Base-by-base conservation (phyloP, 2,888 invertebrate genomes). In the Ophion obscuratus region DNA sequence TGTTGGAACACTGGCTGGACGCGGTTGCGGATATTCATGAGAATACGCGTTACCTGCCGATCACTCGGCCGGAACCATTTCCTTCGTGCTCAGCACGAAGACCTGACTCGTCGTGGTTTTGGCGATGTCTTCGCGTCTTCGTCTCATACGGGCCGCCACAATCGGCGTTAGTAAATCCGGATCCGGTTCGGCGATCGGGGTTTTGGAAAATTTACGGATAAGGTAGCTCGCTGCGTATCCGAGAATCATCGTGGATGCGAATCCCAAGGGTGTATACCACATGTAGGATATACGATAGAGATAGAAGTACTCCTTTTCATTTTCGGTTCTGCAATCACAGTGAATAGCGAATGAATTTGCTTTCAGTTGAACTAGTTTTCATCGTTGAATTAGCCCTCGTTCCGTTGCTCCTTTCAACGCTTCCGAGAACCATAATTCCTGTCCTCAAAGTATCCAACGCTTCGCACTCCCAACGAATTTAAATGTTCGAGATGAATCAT, bases 261-360 rank as follows among this genome's bases (percentile, higher is more conserved):
- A 93, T 36, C 96, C 96, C 24, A 96, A 87, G 0, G 95, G 94
- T 0, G 96, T 96, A 80, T 96, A 97, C 96, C 97, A 97, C 95
- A 97, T 95, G 91, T 97, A 97, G 0, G 97, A 97, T 36, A 97
- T 94, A 88, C 96, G 95, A 90, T 96, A 96, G n/a, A 96, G 93
- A 94, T 96, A 97, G 90, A 96, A 96, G 91, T 95, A 96, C 0
- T 86, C 75, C 2, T 89, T 85, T 47, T 90, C 88, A 61, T 62
- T 40, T 5, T 53, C 44, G 27, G 17, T 40, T 53, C 88, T 88
- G 64, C 44, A 67, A 77, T 36, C n/a, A 67, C 20, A 11, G 3
- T 6, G 1, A 59, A 36, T 70, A 9, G 36, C n/a, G n/a, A 40
- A 20, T 40, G 1, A n/a, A 20, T 9, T 67, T 40, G 9, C 2